Evolutionary conservation across 2,797 vertebrate genomes (phyloP).

Genomic region (Xerus rutilus): DNA sequence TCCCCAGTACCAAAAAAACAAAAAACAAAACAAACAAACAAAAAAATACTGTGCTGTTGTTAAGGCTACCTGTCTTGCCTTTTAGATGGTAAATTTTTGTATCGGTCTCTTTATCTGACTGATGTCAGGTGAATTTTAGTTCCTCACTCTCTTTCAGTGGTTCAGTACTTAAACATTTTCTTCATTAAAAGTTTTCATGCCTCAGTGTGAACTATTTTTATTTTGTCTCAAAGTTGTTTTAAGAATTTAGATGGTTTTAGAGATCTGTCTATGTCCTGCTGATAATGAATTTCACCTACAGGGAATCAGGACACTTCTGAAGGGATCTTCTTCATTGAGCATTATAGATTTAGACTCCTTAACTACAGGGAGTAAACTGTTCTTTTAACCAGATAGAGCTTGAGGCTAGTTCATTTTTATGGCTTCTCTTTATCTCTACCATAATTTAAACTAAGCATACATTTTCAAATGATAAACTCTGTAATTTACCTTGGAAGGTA

Average conservation of each 20-base stretch:
- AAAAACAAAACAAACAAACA: too few relatives aligned
- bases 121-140: not conserved
- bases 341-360: not conserved
- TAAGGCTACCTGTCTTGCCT: not conserved
- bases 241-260: constrained; percentile 2
- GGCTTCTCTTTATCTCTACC: not conserved
- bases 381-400: not conserved
- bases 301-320: not conserved
- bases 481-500: not conserved
- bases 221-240: not conserved
- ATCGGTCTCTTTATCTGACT: not conserved
- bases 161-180: not conserved
- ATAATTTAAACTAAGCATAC: constrained; percentile 22
- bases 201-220: not conserved
- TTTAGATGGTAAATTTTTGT: not conserved
- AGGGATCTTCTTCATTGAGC: not conserved
- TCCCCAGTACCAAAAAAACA: too few relatives aligned
- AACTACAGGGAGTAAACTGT: not conserved
- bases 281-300: not conserved
- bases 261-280: not conserved
- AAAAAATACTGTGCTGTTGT: not conserved
- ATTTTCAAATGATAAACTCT: constrained; percentile 25
- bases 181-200: not conserved
- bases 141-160: not conserved
- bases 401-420: not conserved